Evolutionary conservation across 2,797 vertebrate genomes (phyloP).

Genomic region (Esox lucius): DNA sequence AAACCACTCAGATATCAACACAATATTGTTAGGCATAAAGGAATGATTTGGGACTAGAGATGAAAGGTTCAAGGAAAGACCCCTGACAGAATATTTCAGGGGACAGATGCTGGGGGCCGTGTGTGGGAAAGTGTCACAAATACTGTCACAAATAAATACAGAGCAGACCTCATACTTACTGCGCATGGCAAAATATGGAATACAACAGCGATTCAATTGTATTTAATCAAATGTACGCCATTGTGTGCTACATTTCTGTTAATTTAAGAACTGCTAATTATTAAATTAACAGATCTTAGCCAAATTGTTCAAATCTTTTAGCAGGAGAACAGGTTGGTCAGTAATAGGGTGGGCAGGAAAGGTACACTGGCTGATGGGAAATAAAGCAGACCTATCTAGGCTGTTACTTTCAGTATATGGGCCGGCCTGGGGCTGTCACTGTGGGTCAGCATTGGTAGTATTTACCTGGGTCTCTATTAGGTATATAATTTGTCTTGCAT

Average conservation of each 20-base stretch:
- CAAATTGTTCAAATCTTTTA: constrained; percentile 12
- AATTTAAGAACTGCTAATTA: not conserved
- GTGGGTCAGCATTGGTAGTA: constrained; percentile 46
- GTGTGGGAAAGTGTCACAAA: not conserved
- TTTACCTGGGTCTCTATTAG: constrained; percentile 79
- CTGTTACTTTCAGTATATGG: constrained; percentile 6
- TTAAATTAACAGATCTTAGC: not conserved
- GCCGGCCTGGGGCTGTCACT: constrained; percentile 29
- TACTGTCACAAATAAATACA: not conserved
- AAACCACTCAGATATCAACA: constrained; percentile 14
- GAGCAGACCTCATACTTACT: too few relatives aligned
- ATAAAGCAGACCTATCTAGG: constrained; percentile 42
- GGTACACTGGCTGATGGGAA: constrained; percentile 44
- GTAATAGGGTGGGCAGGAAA: constrained; percentile 38
- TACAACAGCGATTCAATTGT: not conserved
- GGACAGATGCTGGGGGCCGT: not conserved
- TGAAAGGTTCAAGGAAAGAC: not conserved
- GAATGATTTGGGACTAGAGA: constrained; percentile 12
- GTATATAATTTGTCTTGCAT: constrained; percentile 86
- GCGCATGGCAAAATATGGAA: not conserved
- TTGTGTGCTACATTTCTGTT: not conserved
- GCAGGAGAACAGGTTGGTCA: constrained; percentile 7
- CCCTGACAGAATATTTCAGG: not conserved
- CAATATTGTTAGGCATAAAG: not conserved
- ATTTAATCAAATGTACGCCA: not conserved